These are phyloP conservation scores for Axis porcinus DNA, from an alignment of 2,113 vertebrate genomes.

Conservation along the genomic window DNA sequence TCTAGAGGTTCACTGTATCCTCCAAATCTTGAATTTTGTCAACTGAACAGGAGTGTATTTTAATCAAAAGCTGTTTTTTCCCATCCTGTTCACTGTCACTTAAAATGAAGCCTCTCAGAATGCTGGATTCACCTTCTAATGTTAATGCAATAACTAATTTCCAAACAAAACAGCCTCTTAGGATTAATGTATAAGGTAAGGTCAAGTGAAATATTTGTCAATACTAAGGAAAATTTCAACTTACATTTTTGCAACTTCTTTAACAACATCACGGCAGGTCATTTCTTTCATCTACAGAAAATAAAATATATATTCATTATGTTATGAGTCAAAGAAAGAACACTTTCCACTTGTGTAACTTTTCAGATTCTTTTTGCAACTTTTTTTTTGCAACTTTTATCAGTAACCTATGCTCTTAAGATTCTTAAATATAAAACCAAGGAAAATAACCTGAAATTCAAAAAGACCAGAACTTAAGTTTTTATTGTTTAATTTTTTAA, in stretches of 20 bases:
- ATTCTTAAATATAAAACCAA: background rate
- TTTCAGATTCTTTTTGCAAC: background rate
- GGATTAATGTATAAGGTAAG: background rate
- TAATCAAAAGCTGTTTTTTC: background rate
- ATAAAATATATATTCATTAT: background rate
- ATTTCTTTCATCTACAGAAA: conserved; percentile 94
- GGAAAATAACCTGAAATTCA: background rate
- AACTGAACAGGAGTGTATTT: background rate
- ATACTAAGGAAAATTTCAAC: conserved; percentile 61
- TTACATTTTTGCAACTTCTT: conserved; percentile 99
- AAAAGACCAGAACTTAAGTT: background rate
- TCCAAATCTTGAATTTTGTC: background rate
- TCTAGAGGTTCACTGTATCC: background rate
- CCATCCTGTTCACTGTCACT: background rate
- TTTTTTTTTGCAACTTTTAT: background rate
- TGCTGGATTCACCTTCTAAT: background rate
- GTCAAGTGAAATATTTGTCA: background rate
- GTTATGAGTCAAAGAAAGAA: background rate
- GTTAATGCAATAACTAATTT: background rate
- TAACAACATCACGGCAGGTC: conserved; percentile 97
- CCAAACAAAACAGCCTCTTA: background rate
- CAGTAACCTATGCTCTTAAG: background rate
- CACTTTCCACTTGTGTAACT: background rate
- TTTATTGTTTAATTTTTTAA: background rate
- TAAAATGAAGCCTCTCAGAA: background rate